These are phyloP conservation scores for Poecile atricapillus DNA, from an alignment of 2,113 vertebrate genomes.

Conservation along the genomic window DNA sequence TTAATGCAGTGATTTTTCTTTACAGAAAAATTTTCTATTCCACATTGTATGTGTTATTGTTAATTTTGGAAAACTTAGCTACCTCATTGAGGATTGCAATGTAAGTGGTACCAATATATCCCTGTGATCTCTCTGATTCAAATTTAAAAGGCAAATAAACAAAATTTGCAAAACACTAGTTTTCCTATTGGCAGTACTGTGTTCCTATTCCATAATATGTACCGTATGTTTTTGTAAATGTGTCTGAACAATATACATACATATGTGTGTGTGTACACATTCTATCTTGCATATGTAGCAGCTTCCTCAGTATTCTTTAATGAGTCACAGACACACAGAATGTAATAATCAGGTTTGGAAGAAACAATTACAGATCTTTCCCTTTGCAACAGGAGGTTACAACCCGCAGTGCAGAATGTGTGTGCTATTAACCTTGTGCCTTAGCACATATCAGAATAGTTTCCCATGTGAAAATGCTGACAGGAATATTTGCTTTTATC, in stretches of 20 bases:
- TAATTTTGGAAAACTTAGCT: not conserved
- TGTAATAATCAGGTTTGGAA: not conserved
- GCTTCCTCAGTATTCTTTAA: not conserved
- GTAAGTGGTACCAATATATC: not conserved
- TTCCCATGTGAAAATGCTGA: not conserved
- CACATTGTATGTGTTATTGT: not conserved
- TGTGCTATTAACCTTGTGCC: not conserved
- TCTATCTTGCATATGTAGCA: not conserved
- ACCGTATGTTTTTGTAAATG: not conserved
- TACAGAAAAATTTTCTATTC: not conserved
- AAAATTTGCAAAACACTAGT: not conserved
- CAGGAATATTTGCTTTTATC: not conserved
- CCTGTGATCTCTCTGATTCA: not conserved
- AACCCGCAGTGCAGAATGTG: not conserved
- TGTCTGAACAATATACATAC: not conserved
- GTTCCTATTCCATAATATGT: not conserved
- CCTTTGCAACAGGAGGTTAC: not conserved
- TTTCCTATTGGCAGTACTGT: not conserved
- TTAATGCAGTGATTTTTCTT: conserved; percentile 12
- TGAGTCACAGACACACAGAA: not conserved
- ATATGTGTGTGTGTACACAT: not conserved
- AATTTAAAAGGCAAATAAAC: not conserved
- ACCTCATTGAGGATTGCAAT: not conserved
- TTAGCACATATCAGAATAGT: not conserved
- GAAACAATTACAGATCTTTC: not conserved